Percentiles rank a stretch among this genome's conserved stretches.
Evolutionary conservation across 2,888 invertebrate species (phyloP).

Genomic region (Melanotus villosus): DNA sequence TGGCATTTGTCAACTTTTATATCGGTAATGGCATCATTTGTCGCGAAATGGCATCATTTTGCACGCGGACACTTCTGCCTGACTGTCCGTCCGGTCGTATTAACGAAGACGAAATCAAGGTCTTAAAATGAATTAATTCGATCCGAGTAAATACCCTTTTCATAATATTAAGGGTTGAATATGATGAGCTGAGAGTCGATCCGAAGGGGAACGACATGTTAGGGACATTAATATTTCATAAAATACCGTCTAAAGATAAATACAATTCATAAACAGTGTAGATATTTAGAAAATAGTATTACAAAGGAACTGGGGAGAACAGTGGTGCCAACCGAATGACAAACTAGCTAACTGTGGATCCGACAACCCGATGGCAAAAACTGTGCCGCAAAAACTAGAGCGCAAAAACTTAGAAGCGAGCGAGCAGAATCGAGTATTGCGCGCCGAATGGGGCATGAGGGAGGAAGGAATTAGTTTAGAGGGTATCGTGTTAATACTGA

Average conservation of each 20-base stretch:
- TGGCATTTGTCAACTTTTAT: slow-evolving; percentile 67
- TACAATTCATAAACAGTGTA: slow-evolving; percentile 49
- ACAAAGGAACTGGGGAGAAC: slow-evolving; percentile 55
- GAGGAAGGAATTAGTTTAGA: slow-evolving; percentile 56
- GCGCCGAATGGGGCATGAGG: slow-evolving; percentile 44
- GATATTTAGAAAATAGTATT: slow-evolving; percentile 51
- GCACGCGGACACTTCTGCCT: slow-evolving; percentile 42
- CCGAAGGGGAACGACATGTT: too few species aligned
- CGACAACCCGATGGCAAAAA: slow-evolving; percentile 65
- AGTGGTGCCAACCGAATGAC: slow-evolving; percentile 67
- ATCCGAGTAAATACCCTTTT: neutral
- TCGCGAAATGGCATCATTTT: slow-evolving; percentile 54
- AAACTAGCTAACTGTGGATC: slow-evolving; percentile 70
- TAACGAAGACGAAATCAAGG: slow-evolving; percentile 36
- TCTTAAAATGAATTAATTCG: slow-evolving; percentile 21
- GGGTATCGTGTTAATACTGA: slow-evolving; percentile 35
- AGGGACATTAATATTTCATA: slow-evolving; percentile 35
- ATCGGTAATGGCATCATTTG: slow-evolving; percentile 66
- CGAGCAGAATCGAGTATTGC: slow-evolving; percentile 51
- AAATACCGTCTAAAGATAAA: slow-evolving; percentile 37
- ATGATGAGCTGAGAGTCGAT: too few species aligned
- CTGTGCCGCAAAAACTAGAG: slow-evolving; percentile 61
- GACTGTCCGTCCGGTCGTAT: slow-evolving; percentile 38
- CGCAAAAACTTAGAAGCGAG: slow-evolving; percentile 60
- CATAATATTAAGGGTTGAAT: too few species aligned